Base-by-base conservation (phyloP, 2,797 vertebrate species). In the Girardinus metallicus region DNA sequence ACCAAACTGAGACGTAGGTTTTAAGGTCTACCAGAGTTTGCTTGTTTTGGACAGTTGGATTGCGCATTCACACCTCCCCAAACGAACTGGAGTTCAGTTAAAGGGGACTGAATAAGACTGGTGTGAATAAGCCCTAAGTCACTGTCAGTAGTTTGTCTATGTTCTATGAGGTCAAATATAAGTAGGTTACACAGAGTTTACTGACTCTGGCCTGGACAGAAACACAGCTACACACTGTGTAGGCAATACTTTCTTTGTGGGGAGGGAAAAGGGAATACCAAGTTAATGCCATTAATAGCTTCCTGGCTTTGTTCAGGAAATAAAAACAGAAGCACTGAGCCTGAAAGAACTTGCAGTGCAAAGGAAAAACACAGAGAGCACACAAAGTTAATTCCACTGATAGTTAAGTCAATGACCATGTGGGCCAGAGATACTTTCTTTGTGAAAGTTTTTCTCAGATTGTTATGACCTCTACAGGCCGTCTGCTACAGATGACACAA, bases 401-500 rank as follows among this genome's bases (percentile, higher is more conserved):
- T 70, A 1, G 36, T 26, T 23, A 23, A 70, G 10, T 43, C 39
- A 26, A 43, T 70, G 39, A 39, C 9, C 34, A 39, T 39, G 18
- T 66, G 64, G 34, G 64, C 64, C 36, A 31, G 12, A 29, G n/a
- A 29, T 60, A 5, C 21, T 66, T 62, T 62, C 36, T 36, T 66
- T 66, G 31, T 18, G 64, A 41, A 39, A 9, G 8, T 83, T 68
- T 31, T 82, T 68, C 72, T 80, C 73, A 49, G 53, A 60, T 60
- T 76, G 68, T 68, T 36, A 91, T 80, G 88, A 62, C 70, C 75
- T 34, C 23, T 84, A 36, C 83, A 83, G 83, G 86, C 78, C 73
- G 36, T 76, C 23, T 74, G 84, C 79, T 77, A 1, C 71, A 66
- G 77, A 68, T 39, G 41, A 73, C 73, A 77, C 75, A 31, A 75